Conservation (phyloP, 1,140 invertebrate species). For the Nymphalis io region DNA sequence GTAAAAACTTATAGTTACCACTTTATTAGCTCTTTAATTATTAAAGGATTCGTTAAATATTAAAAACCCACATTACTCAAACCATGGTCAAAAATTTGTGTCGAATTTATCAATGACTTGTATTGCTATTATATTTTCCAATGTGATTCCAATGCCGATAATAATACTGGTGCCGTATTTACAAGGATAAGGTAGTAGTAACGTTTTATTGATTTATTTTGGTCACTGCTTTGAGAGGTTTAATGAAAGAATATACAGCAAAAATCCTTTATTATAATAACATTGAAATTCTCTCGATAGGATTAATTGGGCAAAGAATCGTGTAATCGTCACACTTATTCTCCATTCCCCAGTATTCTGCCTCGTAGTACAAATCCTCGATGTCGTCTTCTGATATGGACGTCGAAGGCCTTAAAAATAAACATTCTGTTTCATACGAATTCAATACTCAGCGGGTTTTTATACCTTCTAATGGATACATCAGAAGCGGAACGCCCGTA, state of each 20-base stretch:
- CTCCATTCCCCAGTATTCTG: slow-evolving; percentile 62
- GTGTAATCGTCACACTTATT: slow-evolving; percentile 50
- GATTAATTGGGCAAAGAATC: slow-evolving; percentile 47
- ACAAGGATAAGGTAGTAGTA: too few species aligned
- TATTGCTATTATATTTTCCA: too few species aligned
- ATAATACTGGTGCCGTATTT: too few species aligned
- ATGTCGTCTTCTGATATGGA: slow-evolving; percentile 61
- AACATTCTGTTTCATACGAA: too few species aligned
- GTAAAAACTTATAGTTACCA: too few species aligned
- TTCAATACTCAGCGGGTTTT: neutral
- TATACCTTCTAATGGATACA: neutral
- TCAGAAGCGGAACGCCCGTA: neutral
- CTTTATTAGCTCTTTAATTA: too few species aligned
- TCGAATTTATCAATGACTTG: too few species aligned
- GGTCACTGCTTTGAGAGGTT: neutral
- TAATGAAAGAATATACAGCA: neutral
- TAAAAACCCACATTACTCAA: too few species aligned
- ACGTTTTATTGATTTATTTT: too few species aligned
- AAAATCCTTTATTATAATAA: slow-evolving; percentile 21
- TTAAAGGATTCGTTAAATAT: too few species aligned
- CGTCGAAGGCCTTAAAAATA: slow-evolving; percentile 61
- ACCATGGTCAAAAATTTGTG: too few species aligned
- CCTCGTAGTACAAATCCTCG: slow-evolving; percentile 68
- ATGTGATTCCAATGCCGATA: too few species aligned
- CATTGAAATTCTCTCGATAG: slow-evolving; percentile 45